These are phyloP conservation scores for Prunella himalayana DNA, from an alignment of 2,113 vertebrate genomes.

Conservation along the genomic window DNA sequence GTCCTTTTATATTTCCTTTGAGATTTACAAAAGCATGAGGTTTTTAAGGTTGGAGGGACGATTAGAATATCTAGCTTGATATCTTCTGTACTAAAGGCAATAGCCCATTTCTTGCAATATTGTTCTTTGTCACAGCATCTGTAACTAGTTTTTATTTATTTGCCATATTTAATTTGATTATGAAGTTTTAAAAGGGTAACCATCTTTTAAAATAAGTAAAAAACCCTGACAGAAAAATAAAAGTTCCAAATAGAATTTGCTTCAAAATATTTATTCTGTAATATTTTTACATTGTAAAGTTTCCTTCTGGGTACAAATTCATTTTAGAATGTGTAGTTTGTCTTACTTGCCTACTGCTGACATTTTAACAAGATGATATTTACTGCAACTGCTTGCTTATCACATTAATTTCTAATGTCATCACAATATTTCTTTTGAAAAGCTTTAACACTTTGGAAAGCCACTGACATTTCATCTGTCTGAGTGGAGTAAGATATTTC, in stretches of 20 bases:
- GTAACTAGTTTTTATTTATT: neutral
- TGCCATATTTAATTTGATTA: neutral
- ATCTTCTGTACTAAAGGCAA: neutral
- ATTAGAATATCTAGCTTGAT: neutral
- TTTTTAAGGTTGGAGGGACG: neutral
- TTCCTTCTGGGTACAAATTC: neutral
- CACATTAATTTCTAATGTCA: neutral
- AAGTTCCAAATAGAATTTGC: neutral
- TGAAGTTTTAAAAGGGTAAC: neutral
- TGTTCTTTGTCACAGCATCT: neutral
- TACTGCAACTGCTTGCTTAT: neutral
- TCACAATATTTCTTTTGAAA: neutral
- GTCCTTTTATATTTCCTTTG: neutral
- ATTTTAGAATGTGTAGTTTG: neutral
- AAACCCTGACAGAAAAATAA: neutral
- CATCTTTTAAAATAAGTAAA: neutral
- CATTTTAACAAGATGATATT: constrained; percentile 2
- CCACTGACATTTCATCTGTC: neutral
- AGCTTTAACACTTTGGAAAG: neutral
- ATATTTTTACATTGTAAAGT: neutral
- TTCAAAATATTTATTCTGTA: neutral
- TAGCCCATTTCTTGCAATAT: neutral
- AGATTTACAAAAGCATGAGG: neutral
- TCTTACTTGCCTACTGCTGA: neutral
- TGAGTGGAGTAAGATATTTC: neutral